These are phyloP conservation scores for Cuculus canorus DNA, from an alignment of 2,797 vertebrate genomes.

Conservation along the genomic window DNA sequence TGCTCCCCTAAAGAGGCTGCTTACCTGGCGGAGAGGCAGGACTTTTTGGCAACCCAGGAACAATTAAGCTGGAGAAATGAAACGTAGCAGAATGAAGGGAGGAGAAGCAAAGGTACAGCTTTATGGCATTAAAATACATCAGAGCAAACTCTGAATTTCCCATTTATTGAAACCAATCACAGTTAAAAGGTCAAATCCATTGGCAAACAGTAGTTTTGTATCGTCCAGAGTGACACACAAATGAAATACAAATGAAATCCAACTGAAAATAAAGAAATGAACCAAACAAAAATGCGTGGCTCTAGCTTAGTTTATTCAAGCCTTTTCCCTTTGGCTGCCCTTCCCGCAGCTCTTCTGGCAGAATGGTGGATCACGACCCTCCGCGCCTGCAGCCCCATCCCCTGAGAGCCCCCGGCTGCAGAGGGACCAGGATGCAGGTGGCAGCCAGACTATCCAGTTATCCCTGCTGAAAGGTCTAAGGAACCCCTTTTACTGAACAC, in stretches of 20 bases:
- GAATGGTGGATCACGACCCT: fast-evolving
- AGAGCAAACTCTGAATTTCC: slow-evolving; percentile 1
- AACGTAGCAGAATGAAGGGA: fast-evolving
- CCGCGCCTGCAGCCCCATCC: fast-evolving
- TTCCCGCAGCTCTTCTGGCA: neutral
- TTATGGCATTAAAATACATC: neutral
- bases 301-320: neutral
- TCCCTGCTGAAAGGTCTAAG: neutral
- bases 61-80: neutral
- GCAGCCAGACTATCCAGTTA: neutral
- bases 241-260: neutral
- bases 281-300: neutral
- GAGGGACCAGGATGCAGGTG: neutral
- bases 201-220: slow-evolving; percentile 46
- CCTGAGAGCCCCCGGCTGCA: neutral
- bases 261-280: neutral
- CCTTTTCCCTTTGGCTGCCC: neutral
- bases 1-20: neutral
- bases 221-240: neutral
- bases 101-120: neutral
- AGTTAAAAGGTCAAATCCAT: slow-evolving; percentile 70
- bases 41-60: neutral
- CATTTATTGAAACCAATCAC: slow-evolving; percentile 76
- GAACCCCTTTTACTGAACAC: neutral
- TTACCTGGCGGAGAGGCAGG: neutral